Evolutionary conservation across 1,140 invertebrate species (phyloP), one percentile per base, ranked within the genome.

Genomic region (Formica selysi): DNA sequence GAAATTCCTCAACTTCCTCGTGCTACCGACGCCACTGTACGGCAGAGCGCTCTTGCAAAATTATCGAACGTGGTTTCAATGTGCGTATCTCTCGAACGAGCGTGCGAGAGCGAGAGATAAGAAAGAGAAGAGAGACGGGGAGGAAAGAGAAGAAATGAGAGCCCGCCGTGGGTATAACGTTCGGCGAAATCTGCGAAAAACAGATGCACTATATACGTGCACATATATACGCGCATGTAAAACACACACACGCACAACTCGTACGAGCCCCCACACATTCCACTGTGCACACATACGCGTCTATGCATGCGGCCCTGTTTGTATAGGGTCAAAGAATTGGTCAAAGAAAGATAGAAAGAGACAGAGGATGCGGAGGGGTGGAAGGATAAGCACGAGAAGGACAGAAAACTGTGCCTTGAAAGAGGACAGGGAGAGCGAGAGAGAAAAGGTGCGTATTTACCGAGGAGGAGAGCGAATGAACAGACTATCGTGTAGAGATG

Each of bases 271-370:
- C 19, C 67, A 44, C 38, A 44, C 79, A 81, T 81, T 81, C 54
- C 79, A 16, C 38, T 3, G 38, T 41, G 79, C 67, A 7, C 19
- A 36, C 62, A 36, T 5, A 10, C 26, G 59, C 54, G 44, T 13
- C 48, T 32, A 67, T 41, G 61, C 86, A 71, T 59, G 85, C 87
- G 67, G 41, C 26, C 51, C 79, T 80, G 76, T 85, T 85, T 85
- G 73, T 74, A 80, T 61, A 85, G 88, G 70, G 76, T 89, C 67
- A 78, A 86, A 81, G 87, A 86, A 89, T 90, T 57, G 57, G 59
- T 26, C 48, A 59, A 29, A 70, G 54, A 19, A 16, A 59, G 29
- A 86, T 16, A 38, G 48, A 70, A 19, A 48, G 62, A 44, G n/a
- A 78, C 36, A 29, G 87, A 59, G 71, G 65, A 62, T 71, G 44